A percentile compares a stretch with the other conserved stretches of the same genome.
Evolutionary conservation across 1,140 invertebrate species (phyloP).

Genomic region (Lithobius niger): DNA sequence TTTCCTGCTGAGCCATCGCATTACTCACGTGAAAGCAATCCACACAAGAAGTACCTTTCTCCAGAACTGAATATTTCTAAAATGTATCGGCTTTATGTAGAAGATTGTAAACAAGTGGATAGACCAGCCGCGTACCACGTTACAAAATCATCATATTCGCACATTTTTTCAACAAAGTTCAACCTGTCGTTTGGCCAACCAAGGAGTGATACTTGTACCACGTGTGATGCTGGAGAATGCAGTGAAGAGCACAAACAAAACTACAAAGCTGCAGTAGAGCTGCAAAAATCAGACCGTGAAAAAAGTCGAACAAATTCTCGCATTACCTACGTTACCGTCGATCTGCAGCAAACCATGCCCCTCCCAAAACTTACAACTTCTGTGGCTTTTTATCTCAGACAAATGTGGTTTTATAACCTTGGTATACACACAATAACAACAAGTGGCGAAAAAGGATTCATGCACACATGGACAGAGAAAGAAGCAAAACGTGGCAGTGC

Average conservation of each 20-base stretch:
- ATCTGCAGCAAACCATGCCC: slow-evolving; percentile 28
- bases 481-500: slow-evolving; percentile 24
- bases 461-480: slow-evolving; percentile 24
- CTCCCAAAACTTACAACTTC: slow-evolving; percentile 23
- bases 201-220: slow-evolving; percentile 1
- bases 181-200: neutral
- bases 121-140: neutral
- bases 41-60: no score
- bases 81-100: no score
- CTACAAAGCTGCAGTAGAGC: neutral
- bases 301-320: neutral
- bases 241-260: neutral
- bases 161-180: neutral
- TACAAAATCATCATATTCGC: slow-evolving; percentile 1
- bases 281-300: neutral
- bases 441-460: slow-evolving; percentile 21
- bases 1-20: neutral
- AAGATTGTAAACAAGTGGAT: neutral
- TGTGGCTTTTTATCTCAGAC: slow-evolving; percentile 26
- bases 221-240: neutral
- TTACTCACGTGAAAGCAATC: no score
- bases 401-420: slow-evolving; percentile 30
- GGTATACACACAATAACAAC: slow-evolving; percentile 22
- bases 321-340: slow-evolving; percentile 8
- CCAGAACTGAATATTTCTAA: no score